Percentiles rank a stretch among this genome's conserved stretches.
phyloP scores from a whole-genome alignment of 2,797 vertebrate genomes.

The Pteronotus mesoamericanus region DNA sequence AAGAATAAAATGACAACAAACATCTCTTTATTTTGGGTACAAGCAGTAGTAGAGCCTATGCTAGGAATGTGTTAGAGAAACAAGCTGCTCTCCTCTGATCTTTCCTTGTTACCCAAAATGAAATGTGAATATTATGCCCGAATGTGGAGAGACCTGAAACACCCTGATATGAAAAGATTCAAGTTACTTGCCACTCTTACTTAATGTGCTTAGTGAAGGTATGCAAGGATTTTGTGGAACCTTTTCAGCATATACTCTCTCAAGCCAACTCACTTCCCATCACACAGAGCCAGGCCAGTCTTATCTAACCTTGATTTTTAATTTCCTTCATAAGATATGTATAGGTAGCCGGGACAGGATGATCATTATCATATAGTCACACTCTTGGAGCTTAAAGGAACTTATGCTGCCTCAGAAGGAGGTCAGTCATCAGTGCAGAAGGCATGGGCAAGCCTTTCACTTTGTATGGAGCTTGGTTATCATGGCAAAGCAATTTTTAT shows the following conservation, averaged over 20 bases:
- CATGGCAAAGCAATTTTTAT: background rate
- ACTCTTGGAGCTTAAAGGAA: background rate
- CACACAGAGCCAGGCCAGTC: background rate
- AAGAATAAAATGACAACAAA: background rate
- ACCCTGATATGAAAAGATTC: background rate
- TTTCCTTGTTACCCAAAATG: background rate
- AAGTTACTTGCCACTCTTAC: background rate
- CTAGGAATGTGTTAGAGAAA: background rate
- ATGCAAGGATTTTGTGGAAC: background rate
- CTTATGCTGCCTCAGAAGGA: background rate
- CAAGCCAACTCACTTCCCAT: background rate
- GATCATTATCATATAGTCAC: background rate
- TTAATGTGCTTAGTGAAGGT: background rate
- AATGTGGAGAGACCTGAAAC: background rate
- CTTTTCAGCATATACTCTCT: background rate
- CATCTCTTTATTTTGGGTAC: background rate
- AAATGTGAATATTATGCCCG: background rate
- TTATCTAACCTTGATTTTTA: background rate
- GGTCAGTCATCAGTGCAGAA: background rate
- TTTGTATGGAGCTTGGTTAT: constrained; percentile 5
- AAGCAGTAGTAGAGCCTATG: background rate
- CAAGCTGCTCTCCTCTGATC: background rate
- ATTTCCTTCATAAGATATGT: background rate
- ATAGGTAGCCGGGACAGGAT: background rate
- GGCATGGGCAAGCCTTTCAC: background rate